phyloP scores from a whole-genome alignment of 2,113 vertebrate species.

The Solenodon paradoxus region DNA sequence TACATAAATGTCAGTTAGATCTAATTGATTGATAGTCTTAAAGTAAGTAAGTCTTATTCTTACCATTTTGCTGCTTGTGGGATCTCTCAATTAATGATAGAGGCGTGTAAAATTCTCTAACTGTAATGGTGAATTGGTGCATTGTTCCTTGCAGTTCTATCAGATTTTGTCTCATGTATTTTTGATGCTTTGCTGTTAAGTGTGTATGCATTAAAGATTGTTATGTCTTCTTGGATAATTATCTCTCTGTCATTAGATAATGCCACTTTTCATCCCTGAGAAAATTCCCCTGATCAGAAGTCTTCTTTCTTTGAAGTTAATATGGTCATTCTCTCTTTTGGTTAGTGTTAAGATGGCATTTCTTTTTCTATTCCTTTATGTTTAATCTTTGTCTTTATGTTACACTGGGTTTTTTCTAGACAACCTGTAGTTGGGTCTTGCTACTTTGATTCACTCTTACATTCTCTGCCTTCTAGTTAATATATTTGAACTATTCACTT shows the following conservation, averaged over 20 bases:
- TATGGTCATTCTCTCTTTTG: not conserved
- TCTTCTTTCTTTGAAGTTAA: not conserved
- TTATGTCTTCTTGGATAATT: not conserved
- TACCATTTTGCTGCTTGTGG: conserved; percentile 15
- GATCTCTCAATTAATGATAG: not conserved
- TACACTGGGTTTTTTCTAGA: not conserved
- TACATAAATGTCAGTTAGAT: not conserved
- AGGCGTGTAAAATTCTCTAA: not conserved
- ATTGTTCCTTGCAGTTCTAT: conserved; percentile 13
- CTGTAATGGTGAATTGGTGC: not conserved
- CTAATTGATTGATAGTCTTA: not conserved
- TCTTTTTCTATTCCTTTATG: not conserved
- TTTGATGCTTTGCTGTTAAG: conserved; percentile 5
- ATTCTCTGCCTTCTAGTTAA: not conserved
- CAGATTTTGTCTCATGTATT: not conserved
- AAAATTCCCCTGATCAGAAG: not conserved
- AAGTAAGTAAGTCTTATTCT: not conserved
- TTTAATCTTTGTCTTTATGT: not conserved
- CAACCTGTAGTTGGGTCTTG: not conserved
- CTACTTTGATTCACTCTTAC: not conserved
- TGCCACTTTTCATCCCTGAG: not conserved
- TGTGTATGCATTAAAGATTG: no score
- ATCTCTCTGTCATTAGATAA: not conserved
- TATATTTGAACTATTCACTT: not conserved
- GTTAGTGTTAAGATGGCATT: not conserved